Evolutionary conservation across 2,797 vertebrate species (phyloP).

Genomic region (Tokudaia tokunoshimensis): DNA sequence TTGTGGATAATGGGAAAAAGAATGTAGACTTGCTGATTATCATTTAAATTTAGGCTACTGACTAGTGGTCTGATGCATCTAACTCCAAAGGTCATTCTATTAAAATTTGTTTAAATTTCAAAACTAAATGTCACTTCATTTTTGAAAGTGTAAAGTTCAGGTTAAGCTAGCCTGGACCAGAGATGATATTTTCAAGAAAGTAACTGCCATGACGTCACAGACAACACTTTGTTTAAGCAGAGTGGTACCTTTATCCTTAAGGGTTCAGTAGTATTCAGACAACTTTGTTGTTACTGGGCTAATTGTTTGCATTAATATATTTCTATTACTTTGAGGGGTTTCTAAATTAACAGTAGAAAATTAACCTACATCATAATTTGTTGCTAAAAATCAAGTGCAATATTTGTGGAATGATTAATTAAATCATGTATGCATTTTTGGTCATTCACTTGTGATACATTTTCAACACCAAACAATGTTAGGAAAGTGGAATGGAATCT

Average conservation of each 20-base stretch:
- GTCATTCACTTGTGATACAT: slow-evolving; percentile 36
- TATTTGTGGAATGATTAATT: slow-evolving; percentile 7
- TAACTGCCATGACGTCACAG: background rate
- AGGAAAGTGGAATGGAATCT: background rate
- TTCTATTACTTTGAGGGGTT: slow-evolving; percentile 43
- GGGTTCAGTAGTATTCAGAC: background rate
- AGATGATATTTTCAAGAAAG: background rate
- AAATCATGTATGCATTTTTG: background rate
- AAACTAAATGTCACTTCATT: slow-evolving; percentile 40
- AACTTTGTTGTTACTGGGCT: background rate
- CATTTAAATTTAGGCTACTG: background rate
- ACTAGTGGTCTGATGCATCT: background rate
- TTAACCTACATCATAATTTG: background rate
- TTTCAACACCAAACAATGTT: slow-evolving; percentile 30
- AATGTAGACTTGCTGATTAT: background rate
- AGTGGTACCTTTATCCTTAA: background rate
- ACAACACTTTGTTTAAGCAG: background rate
- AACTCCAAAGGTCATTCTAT: slow-evolving; percentile 5
- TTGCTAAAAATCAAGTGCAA: slow-evolving; percentile 22
- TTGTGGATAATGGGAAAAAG: background rate
- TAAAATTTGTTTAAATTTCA: background rate
- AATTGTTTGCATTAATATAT: background rate
- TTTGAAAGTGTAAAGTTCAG: background rate
- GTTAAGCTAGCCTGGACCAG: background rate
- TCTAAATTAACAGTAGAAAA: slow-evolving; percentile 52